Evolutionary conservation across 2,888 invertebrate species (phyloP).

Genomic region (Ennomos fuscantarius): DNA sequence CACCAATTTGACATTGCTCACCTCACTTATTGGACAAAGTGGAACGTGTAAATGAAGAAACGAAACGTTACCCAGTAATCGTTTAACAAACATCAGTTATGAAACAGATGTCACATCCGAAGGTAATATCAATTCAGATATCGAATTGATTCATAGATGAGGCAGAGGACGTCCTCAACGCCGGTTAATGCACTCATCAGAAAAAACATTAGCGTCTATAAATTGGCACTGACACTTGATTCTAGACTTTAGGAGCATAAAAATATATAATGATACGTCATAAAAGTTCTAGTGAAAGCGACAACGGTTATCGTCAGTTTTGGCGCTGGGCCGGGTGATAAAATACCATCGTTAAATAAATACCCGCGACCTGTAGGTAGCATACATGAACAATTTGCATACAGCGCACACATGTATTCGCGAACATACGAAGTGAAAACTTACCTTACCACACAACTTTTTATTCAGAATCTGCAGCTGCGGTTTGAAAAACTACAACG

Average conservation of each 20-base stretch:
- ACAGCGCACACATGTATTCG: conserved; percentile 58
- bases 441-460: conserved; percentile 56
- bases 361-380: conserved; percentile 48
- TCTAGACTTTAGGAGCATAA: not conserved
- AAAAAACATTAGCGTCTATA: conserved; percentile 3
- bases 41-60: conserved; percentile 81
- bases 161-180: conserved; percentile 11
- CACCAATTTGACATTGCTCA: conserved; percentile 77
- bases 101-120: conserved; percentile 69
- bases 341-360: conserved; percentile 58
- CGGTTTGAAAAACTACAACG: conserved; percentile 28
- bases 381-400: conserved; percentile 44
- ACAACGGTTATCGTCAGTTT: conserved; percentile 24
- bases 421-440: conserved; percentile 54
- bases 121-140: conserved; percentile 70
- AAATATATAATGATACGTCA: conserved; percentile 5
- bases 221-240: not conserved
- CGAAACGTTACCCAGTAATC: conserved; percentile 70
- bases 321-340: conserved; percentile 48
- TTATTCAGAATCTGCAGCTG: conserved; percentile 41
- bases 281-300: conserved; percentile 49
- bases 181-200: conserved; percentile 19
- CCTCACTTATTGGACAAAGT: conserved; percentile 78
- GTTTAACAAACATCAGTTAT: conserved; percentile 70
- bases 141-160: conserved; percentile 30